Base-by-base conservation (phyloP, 2,113 vertebrate genomes). In the Lasiurus cinereus region DNA sequence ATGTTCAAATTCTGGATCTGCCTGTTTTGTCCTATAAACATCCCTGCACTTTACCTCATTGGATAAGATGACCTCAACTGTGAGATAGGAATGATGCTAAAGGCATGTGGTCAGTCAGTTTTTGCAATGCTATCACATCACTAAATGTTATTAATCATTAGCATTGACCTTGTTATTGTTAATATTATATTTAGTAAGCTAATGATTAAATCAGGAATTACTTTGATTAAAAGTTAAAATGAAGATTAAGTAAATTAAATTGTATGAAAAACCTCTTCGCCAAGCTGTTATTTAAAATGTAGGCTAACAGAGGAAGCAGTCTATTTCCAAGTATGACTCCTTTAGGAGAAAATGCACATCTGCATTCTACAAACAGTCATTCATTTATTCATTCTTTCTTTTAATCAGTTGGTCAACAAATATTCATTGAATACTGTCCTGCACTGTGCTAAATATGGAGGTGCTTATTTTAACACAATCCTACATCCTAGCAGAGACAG, bases 201-300 rank as follows among this genome's bases (percentile, higher is more conserved):
- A 87, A 56, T 88, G 77, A 64, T 29, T 52, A 39, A 92, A 56
- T 72, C 16, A 62, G 73, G 27, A 80, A 36, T 92, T 73, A 8
- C 70, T 80, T 77, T 92, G 16, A 69, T 46, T 72, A 7, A 70
- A 77, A 77, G 85, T 48, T 80, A 43, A 91, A 82, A 64, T 78
- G 29, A 91, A 54, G 36, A 48, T 83, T 66, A 84, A 74, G 52
- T 83, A 76, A 76, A 33, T 74, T 54, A 86, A 66, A 79, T 85
- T 64, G n/a, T 19, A 24, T 73, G 21, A 67, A 77, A 92, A 48
- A 39, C 19, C 31, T 82, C 27, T 69, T 86, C 21, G 4, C 36
- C 3, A 67, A 83, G 59, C 22, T 50, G 24, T 66, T 69, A 78
- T 46, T 77, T 88, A 82, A 80, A 90, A 56, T 29, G 46, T 31